phyloP scores from a whole-genome alignment of 2,113 vertebrate genomes.

The Clarias batrachus region DNA sequence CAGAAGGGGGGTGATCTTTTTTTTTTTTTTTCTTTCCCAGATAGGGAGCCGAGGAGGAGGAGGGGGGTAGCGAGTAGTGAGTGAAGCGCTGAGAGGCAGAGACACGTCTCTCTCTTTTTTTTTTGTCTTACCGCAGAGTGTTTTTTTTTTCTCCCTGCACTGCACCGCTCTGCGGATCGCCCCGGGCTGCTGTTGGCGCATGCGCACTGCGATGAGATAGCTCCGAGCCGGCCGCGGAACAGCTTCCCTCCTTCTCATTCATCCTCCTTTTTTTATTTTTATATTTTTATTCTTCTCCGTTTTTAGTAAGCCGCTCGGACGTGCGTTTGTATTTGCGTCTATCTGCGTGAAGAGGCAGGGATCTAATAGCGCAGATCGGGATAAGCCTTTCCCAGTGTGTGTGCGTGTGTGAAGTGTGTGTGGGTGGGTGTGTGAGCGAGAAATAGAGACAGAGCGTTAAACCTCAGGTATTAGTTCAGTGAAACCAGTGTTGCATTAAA shows the following conservation, averaged over 20 bases:
- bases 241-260: slow-evolving; percentile 6
- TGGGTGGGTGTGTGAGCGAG: neutral
- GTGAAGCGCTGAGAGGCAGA: slow-evolving; percentile 47
- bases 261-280: slow-evolving; percentile 36
- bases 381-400: slow-evolving; percentile 1
- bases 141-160: slow-evolving; percentile 40
- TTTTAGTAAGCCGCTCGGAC: neutral
- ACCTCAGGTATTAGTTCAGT: neutral
- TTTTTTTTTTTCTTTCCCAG: neutral
- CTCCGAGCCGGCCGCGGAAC: neutral
- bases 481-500: neutral
- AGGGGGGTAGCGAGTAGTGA: neutral
- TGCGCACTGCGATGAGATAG: slow-evolving; percentile 47
- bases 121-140: slow-evolving; percentile 73
- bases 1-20: slow-evolving; percentile 1
- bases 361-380: neutral
- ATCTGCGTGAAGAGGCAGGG: neutral
- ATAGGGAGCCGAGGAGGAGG: neutral
- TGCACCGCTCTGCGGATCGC: slow-evolving; percentile 70
- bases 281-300: neutral
- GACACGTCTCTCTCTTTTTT: slow-evolving; percentile 35
- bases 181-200: slow-evolving; percentile 24
- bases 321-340: neutral
- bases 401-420: neutral
- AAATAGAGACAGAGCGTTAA: neutral